phyloP scores from a whole-genome alignment of 1,140 invertebrate species.

The Scylla paramamosain region DNA sequence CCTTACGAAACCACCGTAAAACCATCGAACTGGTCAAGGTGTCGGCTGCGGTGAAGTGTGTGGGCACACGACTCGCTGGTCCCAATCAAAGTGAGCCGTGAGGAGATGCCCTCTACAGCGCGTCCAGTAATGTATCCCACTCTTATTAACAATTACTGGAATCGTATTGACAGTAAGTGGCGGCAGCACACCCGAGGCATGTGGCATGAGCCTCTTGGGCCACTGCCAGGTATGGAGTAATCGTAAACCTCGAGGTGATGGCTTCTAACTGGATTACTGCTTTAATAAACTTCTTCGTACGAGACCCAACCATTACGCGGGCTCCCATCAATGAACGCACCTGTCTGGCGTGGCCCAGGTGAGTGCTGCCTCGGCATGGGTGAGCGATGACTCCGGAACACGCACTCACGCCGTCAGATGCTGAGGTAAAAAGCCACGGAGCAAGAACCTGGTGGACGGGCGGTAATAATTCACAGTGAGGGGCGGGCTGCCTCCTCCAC shows the following conservation, averaged over 20 bases:
- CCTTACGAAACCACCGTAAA: slow-evolving; percentile 40
- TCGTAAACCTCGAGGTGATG: slow-evolving; percentile 7
- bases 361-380: neutral
- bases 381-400: slow-evolving; percentile 9
- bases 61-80: slow-evolving; percentile 6
- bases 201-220: neutral
- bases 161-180: slow-evolving; percentile 22
- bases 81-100: neutral
- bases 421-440: neutral
- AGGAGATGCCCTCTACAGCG: neutral
- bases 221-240: neutral
- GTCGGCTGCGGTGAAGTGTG: neutral
- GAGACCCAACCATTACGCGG: slow-evolving; percentile 30
- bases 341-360: neutral
- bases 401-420: neutral
- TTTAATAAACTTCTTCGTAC: slow-evolving; percentile 47
- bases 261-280: slow-evolving; percentile 35
- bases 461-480: neutral
- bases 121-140: neutral
- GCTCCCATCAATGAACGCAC: slow-evolving; percentile 1
- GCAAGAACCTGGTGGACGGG: neutral
- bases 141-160: slow-evolving; percentile 6
- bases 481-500: neutral
- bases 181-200: neutral
- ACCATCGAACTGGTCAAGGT: neutral